A percentile compares a stretch with the other conserved stretches of the same genome.
These are phyloP conservation scores for Plectrocnemia conspersa DNA, from an alignment of 1,140 invertebrate species.

Conservation along the genomic window DNA sequence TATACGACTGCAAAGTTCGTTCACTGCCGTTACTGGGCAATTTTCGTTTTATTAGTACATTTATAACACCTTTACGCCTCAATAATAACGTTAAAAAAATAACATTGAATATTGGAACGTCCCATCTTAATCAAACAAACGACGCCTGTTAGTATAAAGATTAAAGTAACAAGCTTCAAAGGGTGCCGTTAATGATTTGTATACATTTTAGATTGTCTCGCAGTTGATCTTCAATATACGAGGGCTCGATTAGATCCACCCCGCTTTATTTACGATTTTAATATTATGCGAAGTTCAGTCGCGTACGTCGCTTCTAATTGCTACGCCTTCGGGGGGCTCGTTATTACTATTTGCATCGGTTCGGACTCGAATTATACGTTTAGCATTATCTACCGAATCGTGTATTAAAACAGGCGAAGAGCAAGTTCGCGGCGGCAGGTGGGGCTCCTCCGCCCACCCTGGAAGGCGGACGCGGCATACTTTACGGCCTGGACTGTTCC, in stretches of 20 bases:
- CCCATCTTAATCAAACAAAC: too few relatives aligned
- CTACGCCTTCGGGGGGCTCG: conserved; percentile 2
- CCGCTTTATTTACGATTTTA: conserved; percentile 30
- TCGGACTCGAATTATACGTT: conserved; percentile 1
- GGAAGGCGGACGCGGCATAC: conserved; percentile 5
- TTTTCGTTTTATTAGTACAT: too few relatives aligned
- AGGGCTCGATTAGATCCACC: conserved; percentile 2
- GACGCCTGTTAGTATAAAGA: too few relatives aligned
- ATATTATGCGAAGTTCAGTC: conserved; percentile 27
- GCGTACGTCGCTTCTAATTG: conserved; percentile 21
- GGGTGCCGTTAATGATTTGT: too few relatives aligned
- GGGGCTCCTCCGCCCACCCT: not conserved
- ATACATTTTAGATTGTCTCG: too few relatives aligned
- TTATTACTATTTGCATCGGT: conserved; percentile 10
- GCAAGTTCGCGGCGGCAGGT: conserved; percentile 6
- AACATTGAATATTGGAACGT: too few relatives aligned
- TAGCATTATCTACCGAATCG: not conserved
- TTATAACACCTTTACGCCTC: too few relatives aligned
- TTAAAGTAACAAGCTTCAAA: too few relatives aligned
- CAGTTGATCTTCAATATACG: too few relatives aligned
- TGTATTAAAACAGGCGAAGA: not conserved
- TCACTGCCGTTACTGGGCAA: too few relatives aligned
- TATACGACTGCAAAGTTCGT: too few relatives aligned
- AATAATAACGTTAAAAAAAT: too few relatives aligned
- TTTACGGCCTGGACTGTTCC: conserved; percentile 29